These are phyloP conservation scores for Chondrosia reniformis DNA, from an alignment of 37 sponge, comb jelly and placozoan species.

Conservation along the genomic window DNA sequence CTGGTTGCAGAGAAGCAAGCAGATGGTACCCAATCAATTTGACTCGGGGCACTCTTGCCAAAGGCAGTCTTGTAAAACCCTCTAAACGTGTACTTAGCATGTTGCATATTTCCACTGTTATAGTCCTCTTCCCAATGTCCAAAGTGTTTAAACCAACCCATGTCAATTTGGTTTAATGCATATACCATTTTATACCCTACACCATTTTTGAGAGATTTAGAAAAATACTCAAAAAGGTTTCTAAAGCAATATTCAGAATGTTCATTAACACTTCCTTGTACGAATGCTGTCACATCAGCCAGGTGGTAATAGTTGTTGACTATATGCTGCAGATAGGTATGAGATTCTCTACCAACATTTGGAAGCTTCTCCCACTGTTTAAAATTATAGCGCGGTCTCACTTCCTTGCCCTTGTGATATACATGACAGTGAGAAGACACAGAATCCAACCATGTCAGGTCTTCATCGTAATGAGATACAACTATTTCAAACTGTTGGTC, in stretches of 20 bases:
- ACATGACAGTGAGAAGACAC: conserved; percentile 16
- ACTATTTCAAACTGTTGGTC: conserved; percentile 18
- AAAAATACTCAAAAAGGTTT: not conserved
- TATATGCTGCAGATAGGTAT: conserved; percentile 28
- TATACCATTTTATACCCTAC: not conserved
- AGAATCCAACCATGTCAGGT: conserved; percentile 15
- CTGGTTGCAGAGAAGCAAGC: conserved; percentile 15
- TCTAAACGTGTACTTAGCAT: not conserved
- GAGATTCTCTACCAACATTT: conserved; percentile 28
- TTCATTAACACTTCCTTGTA: conserved; percentile 2
- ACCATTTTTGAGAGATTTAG: not conserved
- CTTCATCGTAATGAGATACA: conserved; percentile 19
- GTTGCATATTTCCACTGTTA: not conserved
- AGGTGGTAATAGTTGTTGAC: conserved; percentile 12
- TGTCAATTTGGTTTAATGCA: too few relatives aligned
- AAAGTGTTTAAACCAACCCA: not conserved
- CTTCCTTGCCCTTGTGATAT: conserved; percentile 26
- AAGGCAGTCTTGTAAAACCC: not conserved
- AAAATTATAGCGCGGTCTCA: not conserved
- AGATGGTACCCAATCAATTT: not conserved
- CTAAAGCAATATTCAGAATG: not conserved
- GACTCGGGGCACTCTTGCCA: not conserved
- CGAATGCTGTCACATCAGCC: conserved; percentile 12
- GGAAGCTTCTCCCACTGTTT: conserved; percentile 26
- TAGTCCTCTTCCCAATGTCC: not conserved